Percentiles rank a stretch among this genome's conserved stretches.
Evolutionary conservation across 2,888 invertebrate species (phyloP).

Genomic region (Maniola hyperantus): DNA sequence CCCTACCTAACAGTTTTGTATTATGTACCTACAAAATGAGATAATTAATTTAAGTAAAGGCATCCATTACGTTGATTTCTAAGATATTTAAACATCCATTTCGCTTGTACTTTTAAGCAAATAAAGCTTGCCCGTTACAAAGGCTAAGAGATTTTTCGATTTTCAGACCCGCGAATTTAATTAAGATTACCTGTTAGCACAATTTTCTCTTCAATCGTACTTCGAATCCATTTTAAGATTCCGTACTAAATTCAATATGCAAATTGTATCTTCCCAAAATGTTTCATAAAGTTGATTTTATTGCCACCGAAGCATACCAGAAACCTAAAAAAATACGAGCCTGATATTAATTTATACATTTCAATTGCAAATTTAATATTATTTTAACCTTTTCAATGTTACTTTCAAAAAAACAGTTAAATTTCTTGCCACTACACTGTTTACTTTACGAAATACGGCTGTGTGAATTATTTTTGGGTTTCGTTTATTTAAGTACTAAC

Average conservation of each 20-base stretch:
- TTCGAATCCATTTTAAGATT: slow-evolving; percentile 50
- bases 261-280: slow-evolving; percentile 49
- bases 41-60: not conserved
- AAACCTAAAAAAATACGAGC: slow-evolving; percentile 43
- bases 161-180: not conserved
- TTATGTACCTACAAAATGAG: too few species aligned
- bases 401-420: slow-evolving; percentile 36
- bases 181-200: not conserved
- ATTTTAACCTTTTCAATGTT: slow-evolving; percentile 5
- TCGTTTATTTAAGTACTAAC: not conserved
- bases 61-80: slow-evolving; percentile 8
- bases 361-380: slow-evolving; percentile 3
- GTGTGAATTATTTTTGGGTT: not conserved
- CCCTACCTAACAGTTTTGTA: too few species aligned
- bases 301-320: slow-evolving; percentile 49
- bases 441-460: not conserved
- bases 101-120: not conserved
- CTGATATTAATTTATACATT: slow-evolving; percentile 4
- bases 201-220: slow-evolving; percentile 43
- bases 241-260: slow-evolving; percentile 48
- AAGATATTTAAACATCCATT: not conserved
- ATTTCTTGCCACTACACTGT: not conserved
- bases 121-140: slow-evolving; percentile 12
- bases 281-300: slow-evolving; percentile 51
- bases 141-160: slow-evolving; percentile 1